phyloP scores from a whole-genome alignment of 2,113 vertebrate species.

The Ailurus styani region DNA sequence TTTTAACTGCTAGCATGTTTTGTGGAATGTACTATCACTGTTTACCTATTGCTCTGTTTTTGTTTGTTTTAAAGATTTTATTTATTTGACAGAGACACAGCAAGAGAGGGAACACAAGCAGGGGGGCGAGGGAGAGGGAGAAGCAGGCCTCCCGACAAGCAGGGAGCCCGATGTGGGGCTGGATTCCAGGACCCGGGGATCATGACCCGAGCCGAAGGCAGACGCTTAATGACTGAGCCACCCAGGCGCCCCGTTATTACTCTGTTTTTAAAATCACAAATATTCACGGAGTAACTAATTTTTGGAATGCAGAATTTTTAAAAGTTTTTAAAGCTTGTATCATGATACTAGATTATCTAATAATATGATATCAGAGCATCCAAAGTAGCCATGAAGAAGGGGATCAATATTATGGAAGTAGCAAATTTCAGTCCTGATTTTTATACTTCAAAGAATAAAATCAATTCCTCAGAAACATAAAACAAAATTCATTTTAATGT shows the following conservation, averaged over 20 bases:
- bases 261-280: slow-evolving; percentile 14
- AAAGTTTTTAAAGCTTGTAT: slow-evolving; percentile 3
- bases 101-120: too few relatives aligned
- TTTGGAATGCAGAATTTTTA: slow-evolving; percentile 13
- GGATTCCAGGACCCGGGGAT: too few relatives aligned
- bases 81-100: too few relatives aligned
- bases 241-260: too few relatives aligned
- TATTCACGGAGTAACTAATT: not conserved
- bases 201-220: too few relatives aligned
- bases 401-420: not conserved
- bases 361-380: not conserved
- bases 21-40: not conserved
- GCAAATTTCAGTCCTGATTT: not conserved
- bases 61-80: too few relatives aligned
- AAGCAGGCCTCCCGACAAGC: too few relatives aligned
- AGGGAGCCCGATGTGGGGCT: too few relatives aligned
- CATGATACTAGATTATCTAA: not conserved
- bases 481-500: slow-evolving; percentile 34
- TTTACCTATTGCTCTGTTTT: not conserved
- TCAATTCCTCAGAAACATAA: not conserved
- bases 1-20: not conserved
- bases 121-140: too few relatives aligned
- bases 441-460: not conserved
- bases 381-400: not conserved
- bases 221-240: too few relatives aligned